Percentiles rank a stretch among this genome's conserved stretches.
phyloP scores from a whole-genome alignment of 2,113 vertebrate species.

The Coturnix japonica region DNA sequence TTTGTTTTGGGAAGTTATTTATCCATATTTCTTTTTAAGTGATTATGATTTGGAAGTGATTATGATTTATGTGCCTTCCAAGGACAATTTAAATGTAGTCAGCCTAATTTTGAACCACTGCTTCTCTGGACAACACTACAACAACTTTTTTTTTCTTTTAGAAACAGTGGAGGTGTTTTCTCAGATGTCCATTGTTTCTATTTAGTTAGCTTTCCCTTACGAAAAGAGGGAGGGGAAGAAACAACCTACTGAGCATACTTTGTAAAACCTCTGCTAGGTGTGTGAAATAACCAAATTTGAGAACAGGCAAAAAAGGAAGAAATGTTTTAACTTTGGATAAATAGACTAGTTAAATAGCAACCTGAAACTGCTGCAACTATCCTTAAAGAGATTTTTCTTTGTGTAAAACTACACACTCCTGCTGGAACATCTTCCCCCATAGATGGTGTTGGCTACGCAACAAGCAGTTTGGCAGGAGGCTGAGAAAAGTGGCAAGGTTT shows the following conservation, averaged over 20 bases:
- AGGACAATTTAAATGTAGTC: not conserved
- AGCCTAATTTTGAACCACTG: not conserved
- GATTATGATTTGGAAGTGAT: not conserved
- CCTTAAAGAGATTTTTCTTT: not conserved
- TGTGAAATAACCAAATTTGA: not conserved
- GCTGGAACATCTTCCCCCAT: not conserved
- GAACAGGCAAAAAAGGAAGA: not conserved
- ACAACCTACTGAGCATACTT: not conserved
- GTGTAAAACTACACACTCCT: not conserved
- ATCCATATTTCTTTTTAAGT: not conserved
- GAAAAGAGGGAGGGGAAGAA: not conserved
- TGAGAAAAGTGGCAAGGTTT: not conserved
- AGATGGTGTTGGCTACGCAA: not conserved
- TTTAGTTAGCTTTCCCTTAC: not conserved
- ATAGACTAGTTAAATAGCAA: not conserved
- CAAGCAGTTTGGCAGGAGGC: not conserved
- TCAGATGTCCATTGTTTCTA: not conserved
- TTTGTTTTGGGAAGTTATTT: not conserved
- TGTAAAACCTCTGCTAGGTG: not conserved
- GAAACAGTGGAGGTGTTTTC: rapidly evolving
- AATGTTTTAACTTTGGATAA: not conserved
- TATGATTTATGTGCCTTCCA: not conserved
- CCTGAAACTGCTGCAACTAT: not conserved
- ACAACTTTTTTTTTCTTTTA: not conserved
- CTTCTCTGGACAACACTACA: not conserved